Conservation (phyloP, 2,888 invertebrate species). For the Tipula lateralis region DNA sequence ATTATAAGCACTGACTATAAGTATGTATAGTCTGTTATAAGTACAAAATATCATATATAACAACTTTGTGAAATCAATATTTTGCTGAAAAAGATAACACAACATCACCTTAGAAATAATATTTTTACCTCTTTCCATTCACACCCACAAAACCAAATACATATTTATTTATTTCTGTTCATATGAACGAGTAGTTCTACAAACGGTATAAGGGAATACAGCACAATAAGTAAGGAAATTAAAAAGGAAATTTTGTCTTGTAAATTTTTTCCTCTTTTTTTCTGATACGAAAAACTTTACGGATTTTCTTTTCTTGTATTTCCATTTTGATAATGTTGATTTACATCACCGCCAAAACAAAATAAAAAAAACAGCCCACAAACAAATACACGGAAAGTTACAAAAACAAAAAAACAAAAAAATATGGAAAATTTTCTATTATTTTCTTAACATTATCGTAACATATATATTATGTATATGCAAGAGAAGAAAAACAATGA, state of each 20-base stretch:
- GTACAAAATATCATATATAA: too few species aligned
- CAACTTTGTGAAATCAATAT: too few species aligned
- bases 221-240: conserved; percentile 4
- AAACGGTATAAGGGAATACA: not conserved
- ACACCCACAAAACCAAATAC: not conserved
- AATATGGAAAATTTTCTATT: not conserved
- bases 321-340: not conserved
- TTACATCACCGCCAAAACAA: not conserved
- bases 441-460: not conserved
- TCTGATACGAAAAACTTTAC: not conserved
- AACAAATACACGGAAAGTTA: not conserved
- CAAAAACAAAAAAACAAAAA: not conserved
- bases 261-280: not conserved
- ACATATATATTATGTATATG: not conserved
- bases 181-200: not conserved
- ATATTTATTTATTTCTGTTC: not conserved
- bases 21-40: too few species aligned
- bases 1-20: too few species aligned
- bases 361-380: not conserved
- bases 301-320: not conserved
- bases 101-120: not conserved
- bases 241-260: not conserved
- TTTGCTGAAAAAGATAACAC: not conserved
- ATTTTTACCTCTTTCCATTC: not conserved
- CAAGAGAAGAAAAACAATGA: not conserved